Conservation (phyloP, 2,113 vertebrate species). For the Zootoca vivipara region DNA sequence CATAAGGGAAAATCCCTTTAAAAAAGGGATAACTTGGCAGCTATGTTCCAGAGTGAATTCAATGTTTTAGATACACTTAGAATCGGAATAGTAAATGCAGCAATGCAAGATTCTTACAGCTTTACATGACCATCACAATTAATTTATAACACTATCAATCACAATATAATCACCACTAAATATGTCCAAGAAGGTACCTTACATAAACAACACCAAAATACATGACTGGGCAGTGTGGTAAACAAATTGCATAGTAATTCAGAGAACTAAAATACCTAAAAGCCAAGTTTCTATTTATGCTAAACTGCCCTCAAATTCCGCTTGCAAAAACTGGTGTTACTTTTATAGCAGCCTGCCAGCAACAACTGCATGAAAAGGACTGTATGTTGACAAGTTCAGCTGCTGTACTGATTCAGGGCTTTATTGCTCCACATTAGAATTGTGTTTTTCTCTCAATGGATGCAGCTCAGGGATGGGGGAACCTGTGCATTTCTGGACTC, state of each 20-base stretch:
- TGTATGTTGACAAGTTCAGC: background rate
- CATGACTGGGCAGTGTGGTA: background rate
- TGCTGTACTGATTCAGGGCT: background rate
- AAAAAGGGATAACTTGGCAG: too few relatives aligned
- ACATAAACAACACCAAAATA: slow-evolving; percentile 33
- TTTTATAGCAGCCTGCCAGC: background rate
- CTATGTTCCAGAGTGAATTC: background rate
- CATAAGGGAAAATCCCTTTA: too few relatives aligned
- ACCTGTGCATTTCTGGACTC: too few relatives aligned
- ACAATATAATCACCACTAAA: slow-evolving; percentile 6
- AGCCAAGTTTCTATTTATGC: background rate
- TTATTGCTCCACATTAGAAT: background rate
- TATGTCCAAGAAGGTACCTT: slow-evolving; percentile 1
- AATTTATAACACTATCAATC: slow-evolving; percentile 24
- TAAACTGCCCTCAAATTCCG: background rate
- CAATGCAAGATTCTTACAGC: background rate
- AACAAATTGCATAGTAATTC: slow-evolving; percentile 22
- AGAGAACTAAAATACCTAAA: background rate
- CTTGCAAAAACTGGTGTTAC: background rate
- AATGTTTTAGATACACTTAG: background rate
- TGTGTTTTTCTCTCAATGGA: background rate
- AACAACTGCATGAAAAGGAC: background rate
- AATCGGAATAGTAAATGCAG: background rate
- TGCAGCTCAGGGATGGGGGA: background rate
- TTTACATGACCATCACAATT: background rate